These are phyloP conservation scores for Bolinopsis microptera DNA, from an alignment of 37 sponge, comb jelly and placozoan genomes.

Conservation along the genomic window DNA sequence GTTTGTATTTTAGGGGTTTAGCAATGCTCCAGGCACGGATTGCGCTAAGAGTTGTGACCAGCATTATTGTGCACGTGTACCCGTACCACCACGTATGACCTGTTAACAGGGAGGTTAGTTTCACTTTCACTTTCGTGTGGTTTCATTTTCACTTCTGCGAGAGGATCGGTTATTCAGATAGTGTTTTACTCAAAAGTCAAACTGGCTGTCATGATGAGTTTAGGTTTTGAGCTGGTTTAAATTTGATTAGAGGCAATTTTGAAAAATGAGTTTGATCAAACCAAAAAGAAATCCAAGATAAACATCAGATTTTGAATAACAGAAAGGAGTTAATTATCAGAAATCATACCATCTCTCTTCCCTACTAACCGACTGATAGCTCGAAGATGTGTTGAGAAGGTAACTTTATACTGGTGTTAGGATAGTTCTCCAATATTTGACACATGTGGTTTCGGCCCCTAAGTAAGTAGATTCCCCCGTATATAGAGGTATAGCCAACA, in stretches of 20 bases:
- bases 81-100: constrained; percentile 64
- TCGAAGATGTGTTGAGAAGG: not conserved
- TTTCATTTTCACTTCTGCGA: too few relatives aligned
- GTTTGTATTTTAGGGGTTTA: constrained; percentile 14
- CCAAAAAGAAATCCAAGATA: too few relatives aligned
- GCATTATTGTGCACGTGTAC: constrained; percentile 35
- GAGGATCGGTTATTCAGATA: too few relatives aligned
- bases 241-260: too few relatives aligned
- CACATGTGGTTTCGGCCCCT: not conserved
- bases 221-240: too few relatives aligned
- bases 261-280: too few relatives aligned
- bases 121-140: too few relatives aligned
- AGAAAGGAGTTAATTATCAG: too few relatives aligned
- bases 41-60: constrained; percentile 41
- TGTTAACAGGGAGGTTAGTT: not conserved
- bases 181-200: too few relatives aligned
- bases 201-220: too few relatives aligned
- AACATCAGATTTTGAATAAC: too few relatives aligned
- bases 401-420: not conserved
- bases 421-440: not conserved
- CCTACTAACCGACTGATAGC: not conserved
- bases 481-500: not conserved
- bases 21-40: constrained; percentile 65
- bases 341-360: too few relatives aligned
- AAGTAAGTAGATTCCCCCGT: not conserved